Evolutionary conservation across 2,888 invertebrate species (phyloP).

Genomic region (Anoplius nigerrimus): DNA sequence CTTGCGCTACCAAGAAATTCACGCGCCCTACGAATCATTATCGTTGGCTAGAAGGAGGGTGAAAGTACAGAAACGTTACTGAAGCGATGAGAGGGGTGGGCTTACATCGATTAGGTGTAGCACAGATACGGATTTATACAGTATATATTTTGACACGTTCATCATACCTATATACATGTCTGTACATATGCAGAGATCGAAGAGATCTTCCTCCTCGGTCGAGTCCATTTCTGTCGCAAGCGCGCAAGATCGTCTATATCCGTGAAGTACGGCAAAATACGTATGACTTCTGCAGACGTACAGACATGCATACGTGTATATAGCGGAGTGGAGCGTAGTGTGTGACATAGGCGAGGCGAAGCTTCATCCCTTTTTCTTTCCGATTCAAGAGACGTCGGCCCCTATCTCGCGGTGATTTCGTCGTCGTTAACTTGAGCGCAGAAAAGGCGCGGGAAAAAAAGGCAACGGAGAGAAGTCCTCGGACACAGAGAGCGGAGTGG

Average conservation of each 20-base stretch:
- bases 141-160: constrained; percentile 59
- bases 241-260: constrained; percentile 21
- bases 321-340: constrained; percentile 74
- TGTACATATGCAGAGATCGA: constrained; percentile 20
- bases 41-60: constrained; percentile 44
- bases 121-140: constrained; percentile 69
- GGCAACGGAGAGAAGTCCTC: not conserved
- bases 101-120: constrained; percentile 74
- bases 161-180: constrained; percentile 41
- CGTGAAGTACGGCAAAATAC: constrained; percentile 35
- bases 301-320: constrained; percentile 55
- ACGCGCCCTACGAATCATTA: no score
- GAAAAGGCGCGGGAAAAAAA: constrained; percentile 13
- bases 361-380: constrained; percentile 68
- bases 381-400: constrained; percentile 70
- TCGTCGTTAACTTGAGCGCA: constrained; percentile 35
- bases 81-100: constrained; percentile 72
- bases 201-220: not conserved
- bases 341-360: constrained; percentile 74
- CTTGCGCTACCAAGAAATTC: no score
- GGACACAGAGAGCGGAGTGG: no score
- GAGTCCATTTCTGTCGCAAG: not conserved
- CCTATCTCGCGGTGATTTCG: constrained; percentile 34
- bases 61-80: constrained; percentile 70
- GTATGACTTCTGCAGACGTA: constrained; percentile 42